Evolutionary conservation across 64 coral and sea anemone genomes (phyloP).

Genomic region (Montipora cactus): DNA sequence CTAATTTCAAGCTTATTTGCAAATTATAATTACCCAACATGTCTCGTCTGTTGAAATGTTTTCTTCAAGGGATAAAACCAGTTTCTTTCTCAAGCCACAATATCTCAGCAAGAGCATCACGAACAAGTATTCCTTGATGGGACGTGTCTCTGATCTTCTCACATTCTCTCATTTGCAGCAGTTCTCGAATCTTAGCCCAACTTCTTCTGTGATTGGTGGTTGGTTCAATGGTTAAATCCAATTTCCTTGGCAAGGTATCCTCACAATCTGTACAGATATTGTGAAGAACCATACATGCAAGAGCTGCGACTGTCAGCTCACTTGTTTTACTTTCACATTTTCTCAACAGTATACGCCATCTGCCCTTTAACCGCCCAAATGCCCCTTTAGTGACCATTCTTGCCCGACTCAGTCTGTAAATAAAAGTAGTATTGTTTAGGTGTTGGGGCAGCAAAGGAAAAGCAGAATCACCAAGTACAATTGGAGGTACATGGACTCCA

Average conservation of each 20-base stretch:
- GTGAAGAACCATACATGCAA: constrained; percentile 48
- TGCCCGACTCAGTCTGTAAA: constrained; percentile 26
- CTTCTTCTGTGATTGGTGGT: background rate
- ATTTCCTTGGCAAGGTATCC: constrained; percentile 11
- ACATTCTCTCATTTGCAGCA: background rate
- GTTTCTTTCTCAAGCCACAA: constrained; percentile 13
- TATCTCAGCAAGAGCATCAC: constrained; percentile 30
- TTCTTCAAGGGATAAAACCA: constrained; percentile 2
- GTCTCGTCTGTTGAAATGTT: background rate
- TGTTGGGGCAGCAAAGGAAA: constrained; percentile 46
- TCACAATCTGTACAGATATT: constrained; percentile 42
- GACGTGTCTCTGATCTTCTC: constrained; percentile 3
- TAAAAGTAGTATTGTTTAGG: constrained; percentile 21
- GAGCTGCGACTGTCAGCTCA: background rate
- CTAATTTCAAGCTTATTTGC: background rate
- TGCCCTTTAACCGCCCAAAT: constrained; percentile 50
- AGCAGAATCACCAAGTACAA: constrained; percentile 53
- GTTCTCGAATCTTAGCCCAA: background rate
- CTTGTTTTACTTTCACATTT: constrained; percentile 42
- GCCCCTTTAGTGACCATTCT: constrained; percentile 33
- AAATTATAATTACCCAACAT: background rate
- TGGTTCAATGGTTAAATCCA: constrained; percentile 38
- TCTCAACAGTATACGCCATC: constrained; percentile 43
- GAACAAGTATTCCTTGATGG: background rate
- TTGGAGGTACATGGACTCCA: constrained; percentile 16